Conservation (phyloP, 1,140 invertebrate genomes). For the Leucophenga varia region DNA sequence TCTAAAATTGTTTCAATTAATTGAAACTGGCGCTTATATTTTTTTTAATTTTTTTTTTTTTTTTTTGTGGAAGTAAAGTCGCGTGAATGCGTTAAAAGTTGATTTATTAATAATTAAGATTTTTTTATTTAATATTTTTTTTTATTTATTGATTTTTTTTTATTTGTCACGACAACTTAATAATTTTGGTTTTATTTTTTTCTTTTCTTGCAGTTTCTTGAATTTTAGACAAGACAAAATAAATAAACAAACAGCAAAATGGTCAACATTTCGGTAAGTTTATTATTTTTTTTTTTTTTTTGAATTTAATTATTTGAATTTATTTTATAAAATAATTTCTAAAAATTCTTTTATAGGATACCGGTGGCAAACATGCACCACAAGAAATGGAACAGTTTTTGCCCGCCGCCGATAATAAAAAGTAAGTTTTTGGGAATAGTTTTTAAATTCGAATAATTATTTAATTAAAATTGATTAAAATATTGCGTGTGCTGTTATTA, state of each 20-base stretch:
- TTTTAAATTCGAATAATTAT: not conserved
- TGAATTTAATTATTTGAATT: conserved; percentile 17
- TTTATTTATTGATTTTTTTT: not conserved
- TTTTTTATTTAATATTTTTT: not conserved
- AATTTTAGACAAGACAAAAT: no score
- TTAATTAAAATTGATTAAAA: not conserved
- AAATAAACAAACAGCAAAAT: conserved; percentile 27
- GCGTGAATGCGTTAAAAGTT: not conserved
- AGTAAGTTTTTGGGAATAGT: conserved; percentile 29
- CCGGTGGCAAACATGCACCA: conserved; percentile 41
- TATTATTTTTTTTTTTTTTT: conserved; percentile 8
- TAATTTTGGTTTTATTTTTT: no score
- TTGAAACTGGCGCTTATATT: no score
- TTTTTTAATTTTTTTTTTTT: not conserved
- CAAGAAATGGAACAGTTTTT: conserved; percentile 68
- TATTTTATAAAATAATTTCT: not conserved
- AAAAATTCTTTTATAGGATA: conserved; percentile 25
- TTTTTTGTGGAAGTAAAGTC: not conserved
- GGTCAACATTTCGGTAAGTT: conserved; percentile 49
- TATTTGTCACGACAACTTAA: no score
- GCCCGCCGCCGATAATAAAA: conserved; percentile 57
- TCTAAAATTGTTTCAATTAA: no score
- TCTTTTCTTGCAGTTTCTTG: no score
- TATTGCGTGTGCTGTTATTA: not conserved
- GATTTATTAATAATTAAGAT: not conserved